Conservation (phyloP, 2,113 vertebrate genomes). For the Callopanchax toddi region DNA sequence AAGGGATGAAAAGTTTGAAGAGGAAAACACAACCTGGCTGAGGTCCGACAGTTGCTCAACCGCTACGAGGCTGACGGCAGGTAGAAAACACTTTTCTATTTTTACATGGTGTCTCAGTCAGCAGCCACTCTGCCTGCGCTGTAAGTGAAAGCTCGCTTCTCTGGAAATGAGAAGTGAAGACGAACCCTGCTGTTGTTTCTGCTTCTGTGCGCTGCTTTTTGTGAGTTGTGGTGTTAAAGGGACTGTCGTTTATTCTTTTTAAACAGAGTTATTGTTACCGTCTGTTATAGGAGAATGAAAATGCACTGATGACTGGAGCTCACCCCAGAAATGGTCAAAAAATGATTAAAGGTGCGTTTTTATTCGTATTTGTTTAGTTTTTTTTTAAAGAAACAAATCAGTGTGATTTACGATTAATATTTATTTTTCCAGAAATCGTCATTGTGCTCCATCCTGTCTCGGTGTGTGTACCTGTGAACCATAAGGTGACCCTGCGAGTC, state of each 20-base stretch:
- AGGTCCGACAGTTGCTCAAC: constrained; percentile 22
- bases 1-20: constrained; percentile 3
- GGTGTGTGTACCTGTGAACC: constrained; percentile 79
- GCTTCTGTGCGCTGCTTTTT: not conserved
- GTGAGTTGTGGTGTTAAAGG: not conserved
- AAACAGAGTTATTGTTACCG: constrained; percentile 12
- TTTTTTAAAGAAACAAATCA: not conserved
- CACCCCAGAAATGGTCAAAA: constrained; percentile 25
- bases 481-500: constrained; percentile 79
- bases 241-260: not conserved
- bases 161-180: constrained; percentile 28
- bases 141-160: not conserved
- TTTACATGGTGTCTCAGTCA: too few species aligned
- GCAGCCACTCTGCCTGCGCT: not conserved
- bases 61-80: constrained; percentile 31
- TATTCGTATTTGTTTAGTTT: too few species aligned
- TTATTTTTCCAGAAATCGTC: constrained; percentile 72
- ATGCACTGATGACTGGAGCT: constrained; percentile 56
- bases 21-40: constrained; percentile 13
- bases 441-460: constrained; percentile 82
- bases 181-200: not conserved
- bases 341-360: constrained; percentile 70
- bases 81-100: constrained; percentile 18
- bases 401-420: not conserved
- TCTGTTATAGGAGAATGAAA: constrained; percentile 21